phyloP scores from a whole-genome alignment of 2,888 invertebrate species.

The Eudasyphora cyanicolor region DNA sequence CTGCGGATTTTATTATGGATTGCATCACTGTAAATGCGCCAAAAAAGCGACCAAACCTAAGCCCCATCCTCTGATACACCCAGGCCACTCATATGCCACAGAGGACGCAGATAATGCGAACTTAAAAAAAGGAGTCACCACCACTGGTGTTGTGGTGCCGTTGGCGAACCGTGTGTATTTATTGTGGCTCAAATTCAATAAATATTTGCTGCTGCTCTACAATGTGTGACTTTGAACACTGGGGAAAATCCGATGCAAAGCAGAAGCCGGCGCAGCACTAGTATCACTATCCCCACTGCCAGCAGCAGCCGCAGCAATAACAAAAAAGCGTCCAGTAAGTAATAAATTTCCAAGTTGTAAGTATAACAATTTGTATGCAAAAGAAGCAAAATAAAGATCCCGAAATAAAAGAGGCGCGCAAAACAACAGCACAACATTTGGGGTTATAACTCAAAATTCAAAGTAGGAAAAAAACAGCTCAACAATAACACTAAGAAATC shows the following conservation, averaged over 20 bases:
- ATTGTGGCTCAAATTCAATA: constrained; percentile 61
- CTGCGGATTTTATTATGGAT: no score
- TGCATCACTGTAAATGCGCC: no score
- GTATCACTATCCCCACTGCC: no score
- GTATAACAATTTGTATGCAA: constrained; percentile 78
- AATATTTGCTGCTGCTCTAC: constrained; percentile 49
- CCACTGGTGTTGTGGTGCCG: constrained; percentile 35
- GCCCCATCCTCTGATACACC: neutral
- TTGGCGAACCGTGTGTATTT: constrained; percentile 42
- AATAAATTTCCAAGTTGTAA: constrained; percentile 76
- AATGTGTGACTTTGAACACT: constrained; percentile 65
- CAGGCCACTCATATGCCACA: neutral
- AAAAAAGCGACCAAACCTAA: constrained; percentile 12
- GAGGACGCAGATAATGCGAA: constrained; percentile 11
- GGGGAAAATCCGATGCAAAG: no score
- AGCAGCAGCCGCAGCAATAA: constrained; percentile 50
- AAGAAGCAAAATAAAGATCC: constrained; percentile 50
- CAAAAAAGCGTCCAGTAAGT: constrained; percentile 67
- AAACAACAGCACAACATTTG: constrained; percentile 41
- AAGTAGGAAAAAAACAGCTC: neutral
- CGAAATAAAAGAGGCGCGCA: constrained; percentile 39
- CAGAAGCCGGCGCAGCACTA: neutral
- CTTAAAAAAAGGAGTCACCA: constrained; percentile 11
- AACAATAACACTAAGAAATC: constrained; percentile 5
- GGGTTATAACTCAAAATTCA: constrained; percentile 52